Percentiles rank a stretch among this genome's conserved stretches.
phyloP scores from a whole-genome alignment of 2,113 vertebrate genomes.

The Hiodon tergisus region DNA sequence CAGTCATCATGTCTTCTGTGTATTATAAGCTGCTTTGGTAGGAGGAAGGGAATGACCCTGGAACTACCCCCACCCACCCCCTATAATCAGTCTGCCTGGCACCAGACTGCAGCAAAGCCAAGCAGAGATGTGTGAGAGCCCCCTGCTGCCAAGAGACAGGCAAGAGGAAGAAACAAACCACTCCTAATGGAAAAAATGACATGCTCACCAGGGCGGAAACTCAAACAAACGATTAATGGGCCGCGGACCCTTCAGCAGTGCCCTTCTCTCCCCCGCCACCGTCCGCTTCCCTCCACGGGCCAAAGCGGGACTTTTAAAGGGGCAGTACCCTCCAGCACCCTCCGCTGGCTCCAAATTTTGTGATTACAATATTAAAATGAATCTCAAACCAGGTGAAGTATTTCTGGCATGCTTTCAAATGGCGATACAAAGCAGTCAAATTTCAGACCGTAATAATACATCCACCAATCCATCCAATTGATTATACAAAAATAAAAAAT shows the following conservation, averaged over 20 bases:
- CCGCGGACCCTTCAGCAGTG: slow-evolving; percentile 59
- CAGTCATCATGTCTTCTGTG: slow-evolving; percentile 9
- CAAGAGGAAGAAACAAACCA: slow-evolving; percentile 68
- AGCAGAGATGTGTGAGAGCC: slow-evolving; percentile 66
- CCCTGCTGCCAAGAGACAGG: slow-evolving; percentile 67
- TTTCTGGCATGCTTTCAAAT: no score
- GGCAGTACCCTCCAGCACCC: not conserved
- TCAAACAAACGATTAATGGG: slow-evolving; percentile 75
- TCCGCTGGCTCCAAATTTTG: not conserved
- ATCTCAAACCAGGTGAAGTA: no score
- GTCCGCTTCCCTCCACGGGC: not conserved
- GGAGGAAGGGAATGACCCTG: slow-evolving; percentile 19
- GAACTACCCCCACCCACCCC: not conserved
- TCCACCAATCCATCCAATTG: no score
- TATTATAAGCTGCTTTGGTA: slow-evolving; percentile 27
- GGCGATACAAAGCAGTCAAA: no score
- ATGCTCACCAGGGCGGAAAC: slow-evolving; percentile 68
- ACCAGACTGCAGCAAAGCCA: slow-evolving; percentile 62
- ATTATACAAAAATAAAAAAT: no score
- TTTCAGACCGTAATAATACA: no score
- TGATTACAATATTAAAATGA: no score
- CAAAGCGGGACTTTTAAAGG: slow-evolving; percentile 18
- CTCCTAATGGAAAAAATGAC: slow-evolving; percentile 73
- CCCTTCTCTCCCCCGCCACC: not conserved
- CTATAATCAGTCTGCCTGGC: slow-evolving; percentile 67